Base-by-base conservation (phyloP, 2,888 invertebrate species). In the Lepeophtheirus nordmannii region DNA sequence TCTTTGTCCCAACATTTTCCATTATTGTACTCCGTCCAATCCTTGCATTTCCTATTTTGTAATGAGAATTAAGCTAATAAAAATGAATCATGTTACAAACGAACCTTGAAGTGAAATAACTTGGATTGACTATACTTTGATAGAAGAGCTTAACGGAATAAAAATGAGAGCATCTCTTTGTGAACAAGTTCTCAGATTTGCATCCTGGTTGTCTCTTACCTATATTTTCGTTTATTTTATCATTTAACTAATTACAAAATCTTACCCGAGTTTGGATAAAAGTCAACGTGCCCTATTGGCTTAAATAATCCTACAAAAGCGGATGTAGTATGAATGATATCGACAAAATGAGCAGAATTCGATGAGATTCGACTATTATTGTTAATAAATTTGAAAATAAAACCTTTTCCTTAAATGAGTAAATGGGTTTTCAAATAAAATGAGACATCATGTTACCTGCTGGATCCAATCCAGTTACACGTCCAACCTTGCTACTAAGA, bases 381-480 rank as follows among this genome's bases (percentile, higher is more conserved):
- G 20, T 37, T 37, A 11, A 38, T 60, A 37, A 37, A 60, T 46
- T 46, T 14, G 53, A 46, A 46, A n/a, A 46, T 46, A 17, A 46
- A 46, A n/a, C 53, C 53, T 46, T 14, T 14, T 14, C 8, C 30
- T 30, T 30, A 5, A 5, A n/a, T 46, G 2, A n/a, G 17, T 46
- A 46, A 46, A 46, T 46, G 17, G 53, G 8, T 46, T 46, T 46
- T 3, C 17, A 46, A 46, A 5, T 46, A 8, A 46, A n/a, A 46
- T 5, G 1, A 23, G 9, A 3, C 22, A 7, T 58, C n/a, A 3
- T 20, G 17, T 60, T 23, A 60, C 60, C 60, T 60, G 60, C 60
- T 11, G 60, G 60, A 37, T 60, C 60, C 38, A 60, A 60, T 20
- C 60, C 60, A 37, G 60, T 60, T 10, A 60, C 60, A 10, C 60